A percentile compares a stretch with the other conserved stretches of the same genome.
These are phyloP conservation scores for Muscina levida DNA, from an alignment of 2,888 invertebrate genomes.

Conservation along the genomic window DNA sequence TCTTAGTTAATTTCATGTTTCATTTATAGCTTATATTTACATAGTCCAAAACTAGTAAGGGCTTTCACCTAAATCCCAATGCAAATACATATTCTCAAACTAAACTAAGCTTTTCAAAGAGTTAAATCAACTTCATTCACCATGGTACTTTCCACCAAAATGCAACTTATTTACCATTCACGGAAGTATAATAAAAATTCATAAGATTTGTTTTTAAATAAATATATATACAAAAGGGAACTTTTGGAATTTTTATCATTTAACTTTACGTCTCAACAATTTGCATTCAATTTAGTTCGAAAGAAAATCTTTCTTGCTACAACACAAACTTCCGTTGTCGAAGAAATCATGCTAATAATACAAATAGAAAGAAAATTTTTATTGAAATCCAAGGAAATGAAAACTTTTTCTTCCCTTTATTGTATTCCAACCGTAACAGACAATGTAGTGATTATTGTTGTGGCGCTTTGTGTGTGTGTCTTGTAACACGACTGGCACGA, in stretches of 20 bases:
- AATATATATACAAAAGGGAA: no score
- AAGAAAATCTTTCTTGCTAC: constrained; percentile 6
- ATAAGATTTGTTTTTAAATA: no score
- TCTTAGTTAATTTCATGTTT: no score
- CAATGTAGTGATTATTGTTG: constrained; percentile 1
- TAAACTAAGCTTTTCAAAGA: no score
- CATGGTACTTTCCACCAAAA: no score
- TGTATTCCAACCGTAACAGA: not conserved
- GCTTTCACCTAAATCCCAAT: no score
- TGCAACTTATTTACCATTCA: no score
- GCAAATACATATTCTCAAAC: no score
- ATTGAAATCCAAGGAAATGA: not conserved
- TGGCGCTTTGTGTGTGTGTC: not conserved
- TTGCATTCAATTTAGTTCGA: constrained; percentile 4
- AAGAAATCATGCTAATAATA: constrained; percentile 17
- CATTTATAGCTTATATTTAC: no score
- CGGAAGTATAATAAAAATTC: no score
- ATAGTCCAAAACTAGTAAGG: no score
- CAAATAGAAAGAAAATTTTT: not conserved
- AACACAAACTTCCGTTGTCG: not conserved
- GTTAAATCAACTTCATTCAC: no score
- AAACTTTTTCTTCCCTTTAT: not conserved
- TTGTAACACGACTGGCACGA: not conserved
- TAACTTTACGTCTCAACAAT: not conserved
- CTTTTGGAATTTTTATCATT: not conserved